These are phyloP conservation scores for Collichthys lucidus DNA, from an alignment of 2,113 vertebrate species.

Conservation along the genomic window DNA sequence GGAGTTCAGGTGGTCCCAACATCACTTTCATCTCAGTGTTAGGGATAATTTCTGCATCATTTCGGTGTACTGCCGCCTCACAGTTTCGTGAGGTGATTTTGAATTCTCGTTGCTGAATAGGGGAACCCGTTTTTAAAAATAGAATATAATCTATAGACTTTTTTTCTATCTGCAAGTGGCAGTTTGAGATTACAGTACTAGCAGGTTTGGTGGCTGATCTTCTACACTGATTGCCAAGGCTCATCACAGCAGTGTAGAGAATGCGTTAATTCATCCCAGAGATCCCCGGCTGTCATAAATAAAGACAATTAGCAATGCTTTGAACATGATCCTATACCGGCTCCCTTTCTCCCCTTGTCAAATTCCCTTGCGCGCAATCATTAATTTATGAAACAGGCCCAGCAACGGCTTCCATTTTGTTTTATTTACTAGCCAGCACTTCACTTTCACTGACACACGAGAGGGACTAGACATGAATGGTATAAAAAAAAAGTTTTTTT, in stretches of 20 bases:
- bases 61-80: background rate
- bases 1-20: too few species aligned
- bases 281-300: conserved; percentile 58
- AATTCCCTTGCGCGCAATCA: conserved; percentile 53
- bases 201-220: conserved; percentile 36
- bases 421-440: conserved; percentile 59
- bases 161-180: conserved; percentile 2
- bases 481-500: conserved; percentile 1
- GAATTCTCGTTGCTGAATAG: background rate
- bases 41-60: background rate
- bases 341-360: conserved; percentile 50
- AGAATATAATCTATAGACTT: background rate
- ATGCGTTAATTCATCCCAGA: conserved; percentile 47
- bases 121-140: background rate
- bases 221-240: conserved; percentile 25
- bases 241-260: conserved; percentile 39
- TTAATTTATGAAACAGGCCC: conserved; percentile 67
- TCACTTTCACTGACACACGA: conserved; percentile 29
- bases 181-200: background rate
- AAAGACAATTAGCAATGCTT: conserved; percentile 66
- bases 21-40: background rate
- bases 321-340: conserved; percentile 57
- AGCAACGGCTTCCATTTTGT: conserved; percentile 44
- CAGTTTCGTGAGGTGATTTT: too few species aligned
- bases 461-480: conserved; percentile 23